Percentiles rank a stretch among this genome's conserved stretches.
phyloP scores from a whole-genome alignment of 2,888 invertebrate genomes.

The Sinelater perroti region DNA sequence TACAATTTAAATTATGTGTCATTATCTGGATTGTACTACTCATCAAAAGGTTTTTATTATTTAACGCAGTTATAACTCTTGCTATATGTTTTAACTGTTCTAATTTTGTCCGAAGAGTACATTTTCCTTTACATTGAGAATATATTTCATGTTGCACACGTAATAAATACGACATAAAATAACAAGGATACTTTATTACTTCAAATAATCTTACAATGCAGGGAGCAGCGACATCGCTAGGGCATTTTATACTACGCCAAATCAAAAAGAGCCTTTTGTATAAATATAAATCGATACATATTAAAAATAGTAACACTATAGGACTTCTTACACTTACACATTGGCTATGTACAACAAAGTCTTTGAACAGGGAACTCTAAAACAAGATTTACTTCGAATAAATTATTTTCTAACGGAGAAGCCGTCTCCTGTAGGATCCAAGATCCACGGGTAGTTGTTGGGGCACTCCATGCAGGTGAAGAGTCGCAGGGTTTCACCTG shows the following conservation, averaged over 20 bases:
- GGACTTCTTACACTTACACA: constrained; percentile 33
- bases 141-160: too few relatives aligned
- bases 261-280: constrained; percentile 14
- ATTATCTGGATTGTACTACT: too few relatives aligned
- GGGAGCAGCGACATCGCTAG: constrained; percentile 13
- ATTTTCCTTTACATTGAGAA: too few relatives aligned
- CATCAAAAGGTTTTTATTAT: too few relatives aligned
- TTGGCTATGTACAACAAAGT: constrained; percentile 43
- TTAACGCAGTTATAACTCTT: too few relatives aligned
- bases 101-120: too few relatives aligned
- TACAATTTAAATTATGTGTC: too few relatives aligned
- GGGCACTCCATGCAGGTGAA: constrained; percentile 97
- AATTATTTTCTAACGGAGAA: constrained; percentile 81
- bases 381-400: constrained; percentile 22
- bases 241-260: constrained; percentile 15
- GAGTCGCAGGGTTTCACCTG: constrained; percentile 89
- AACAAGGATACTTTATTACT: constrained; percentile 21
- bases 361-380: constrained; percentile 31
- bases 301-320: constrained; percentile 31
- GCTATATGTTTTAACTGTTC: too few relatives aligned
- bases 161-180: too few relatives aligned
- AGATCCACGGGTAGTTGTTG: constrained; percentile 93
- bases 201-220: constrained; percentile 15
- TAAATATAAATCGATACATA: constrained; percentile 22
- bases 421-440: constrained; percentile 94